phyloP scores from a whole-genome alignment of 2,888 invertebrate species.

The Conus canariensis region DNA sequence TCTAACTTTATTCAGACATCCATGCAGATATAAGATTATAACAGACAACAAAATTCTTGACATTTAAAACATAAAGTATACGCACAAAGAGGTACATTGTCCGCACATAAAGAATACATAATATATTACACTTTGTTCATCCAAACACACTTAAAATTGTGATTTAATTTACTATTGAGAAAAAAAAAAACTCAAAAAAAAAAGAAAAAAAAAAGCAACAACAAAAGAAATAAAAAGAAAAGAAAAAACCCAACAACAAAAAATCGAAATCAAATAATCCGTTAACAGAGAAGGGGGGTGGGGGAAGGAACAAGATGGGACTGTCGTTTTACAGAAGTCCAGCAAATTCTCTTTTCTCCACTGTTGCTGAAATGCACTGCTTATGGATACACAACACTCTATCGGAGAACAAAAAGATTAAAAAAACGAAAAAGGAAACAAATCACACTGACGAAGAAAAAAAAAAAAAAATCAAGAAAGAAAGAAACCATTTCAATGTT shows the following conservation, averaged over 20 bases:
- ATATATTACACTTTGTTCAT: conserved; percentile 32
- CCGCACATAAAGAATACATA: conserved; percentile 30
- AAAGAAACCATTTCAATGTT: neutral
- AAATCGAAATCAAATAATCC: no score
- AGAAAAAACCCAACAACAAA: no score
- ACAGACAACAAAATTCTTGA: conserved; percentile 35
- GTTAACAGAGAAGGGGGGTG: no score
- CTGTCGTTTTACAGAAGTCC: neutral
- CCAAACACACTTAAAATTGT: neutral
- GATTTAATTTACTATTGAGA: conserved; percentile 4
- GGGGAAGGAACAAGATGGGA: no score
- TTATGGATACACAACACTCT: neutral
- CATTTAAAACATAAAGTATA: conserved; percentile 29
- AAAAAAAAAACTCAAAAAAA: neutral
- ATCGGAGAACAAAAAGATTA: neutral
- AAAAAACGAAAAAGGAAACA: neutral
- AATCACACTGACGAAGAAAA: neutral
- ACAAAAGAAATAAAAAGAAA: no score
- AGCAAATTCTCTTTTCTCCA: neutral
- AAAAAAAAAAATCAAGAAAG: neutral
- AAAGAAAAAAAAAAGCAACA: neutral
- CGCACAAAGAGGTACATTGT: conserved; percentile 27
- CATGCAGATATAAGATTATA: conserved; percentile 37
- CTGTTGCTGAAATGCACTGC: neutral
- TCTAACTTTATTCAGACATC: conserved; percentile 37